Evolutionary conservation across 64 coral and sea anemone species (phyloP), one percentile per base, ranked within the genome.

Genomic region (Actinia tenebrosa): DNA sequence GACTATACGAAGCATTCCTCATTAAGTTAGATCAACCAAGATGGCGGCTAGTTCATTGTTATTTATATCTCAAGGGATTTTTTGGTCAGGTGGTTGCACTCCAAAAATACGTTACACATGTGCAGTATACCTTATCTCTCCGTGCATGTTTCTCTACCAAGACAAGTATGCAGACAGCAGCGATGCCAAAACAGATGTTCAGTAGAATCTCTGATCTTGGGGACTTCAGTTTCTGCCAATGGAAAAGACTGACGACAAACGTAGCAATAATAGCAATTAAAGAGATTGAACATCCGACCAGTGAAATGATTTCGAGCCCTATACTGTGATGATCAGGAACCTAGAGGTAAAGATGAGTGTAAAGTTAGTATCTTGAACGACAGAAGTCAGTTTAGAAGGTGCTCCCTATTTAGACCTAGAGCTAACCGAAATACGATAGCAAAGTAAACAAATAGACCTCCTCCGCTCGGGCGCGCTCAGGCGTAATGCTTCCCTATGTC

Each of bases 261-360:
- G 87, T 89, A 79, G 71, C 47, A 18, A 91, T 18, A 17, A 91
- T 82, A 60, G 85, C 89, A 61, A 87, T 22, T 6, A 94, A 45
- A 7, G 93, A 94, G 37, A 94, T 87, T 46, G 93, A 87, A 63
- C 93, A 94, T 10, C 93, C 93, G 53, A 80, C 56, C 9, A 84
- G 56, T 53, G 93, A 91, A 43, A 94, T 84, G 27, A 91, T 88
- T 84, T 94, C 89, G 18, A 94, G 56, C 0, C 71, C 93, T 56
- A 50, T 87, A 50, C 69, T 75, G 47, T 94, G 53, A 26, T 83
- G 52, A 72, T 83, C 55, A 20, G 64, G 11, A 25, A 94, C 83
- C 93, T 94, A 15, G 10, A 75, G 42, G 27, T 20, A 10, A 75
- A 42, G 3, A 16, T 26, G 25, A 1, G 26, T 7, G 0, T 30